Evolutionary conservation across 2,797 vertebrate genomes (phyloP).

Genomic region (Xiphorhynchus erythropygius): DNA sequence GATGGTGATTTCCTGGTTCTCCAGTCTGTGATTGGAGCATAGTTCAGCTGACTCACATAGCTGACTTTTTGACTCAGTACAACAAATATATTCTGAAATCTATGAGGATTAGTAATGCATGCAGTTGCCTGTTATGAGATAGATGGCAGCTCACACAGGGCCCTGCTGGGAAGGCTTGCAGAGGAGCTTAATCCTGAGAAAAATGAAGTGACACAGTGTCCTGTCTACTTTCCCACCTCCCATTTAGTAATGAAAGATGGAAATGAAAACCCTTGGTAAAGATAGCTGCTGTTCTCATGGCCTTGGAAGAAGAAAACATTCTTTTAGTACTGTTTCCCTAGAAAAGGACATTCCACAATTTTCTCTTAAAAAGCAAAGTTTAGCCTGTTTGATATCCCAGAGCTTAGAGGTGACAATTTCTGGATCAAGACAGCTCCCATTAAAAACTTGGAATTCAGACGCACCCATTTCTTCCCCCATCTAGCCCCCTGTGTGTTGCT

Average conservation of each 20-base stretch:
- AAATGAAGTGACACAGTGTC: not conserved
- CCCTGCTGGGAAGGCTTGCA: not conserved
- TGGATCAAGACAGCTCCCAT: not conserved
- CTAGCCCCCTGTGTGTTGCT: not conserved
- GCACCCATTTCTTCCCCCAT: not conserved
- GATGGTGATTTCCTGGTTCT: not conserved
- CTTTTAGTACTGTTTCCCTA: not conserved
- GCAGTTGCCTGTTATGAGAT: not conserved
- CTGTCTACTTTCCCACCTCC: not conserved
- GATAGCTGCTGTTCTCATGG: not conserved
- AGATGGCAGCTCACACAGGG: not conserved
- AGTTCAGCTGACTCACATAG: constrained; percentile 57
- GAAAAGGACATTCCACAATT: not conserved
- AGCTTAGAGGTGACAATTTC: not conserved
- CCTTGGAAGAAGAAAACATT: not conserved
- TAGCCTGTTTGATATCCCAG: not conserved
- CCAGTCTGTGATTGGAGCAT: not conserved
- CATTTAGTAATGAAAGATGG: not conserved
- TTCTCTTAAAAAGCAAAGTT: not conserved
- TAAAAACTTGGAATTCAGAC: not conserved
- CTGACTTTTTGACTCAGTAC: constrained; percentile 39
- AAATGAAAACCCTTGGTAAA: not conserved
- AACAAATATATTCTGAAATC: constrained; percentile 55
- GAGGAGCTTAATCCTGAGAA: not conserved
- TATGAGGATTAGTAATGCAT: constrained; percentile 29